Conservation (phyloP, 1,140 invertebrate species). For the Phenacoccus solenopsis region DNA sequence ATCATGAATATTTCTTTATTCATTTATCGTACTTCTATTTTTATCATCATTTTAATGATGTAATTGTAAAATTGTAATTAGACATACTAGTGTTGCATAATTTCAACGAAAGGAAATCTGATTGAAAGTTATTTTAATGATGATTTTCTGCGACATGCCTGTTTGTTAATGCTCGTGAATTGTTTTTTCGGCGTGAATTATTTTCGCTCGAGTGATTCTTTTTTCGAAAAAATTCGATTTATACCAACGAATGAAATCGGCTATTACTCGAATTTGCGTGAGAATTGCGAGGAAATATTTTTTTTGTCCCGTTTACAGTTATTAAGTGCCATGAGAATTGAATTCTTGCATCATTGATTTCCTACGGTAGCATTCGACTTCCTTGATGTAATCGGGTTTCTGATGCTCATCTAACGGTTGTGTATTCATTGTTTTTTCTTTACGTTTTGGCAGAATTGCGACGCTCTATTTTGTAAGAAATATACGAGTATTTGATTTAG, state of each 20-base stretch:
- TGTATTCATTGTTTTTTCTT: not conserved
- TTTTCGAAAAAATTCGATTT: not conserved
- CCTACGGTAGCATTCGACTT: not conserved
- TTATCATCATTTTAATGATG: too few relatives aligned
- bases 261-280: not conserved
- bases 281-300: not conserved
- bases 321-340: not conserved
- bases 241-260: not conserved
- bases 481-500: too few relatives aligned
- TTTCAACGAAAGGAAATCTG: too few relatives aligned
- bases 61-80: too few relatives aligned
- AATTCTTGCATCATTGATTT: not conserved
- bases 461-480: too few relatives aligned
- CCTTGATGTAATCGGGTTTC: not conserved
- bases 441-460: not conserved
- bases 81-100: too few relatives aligned
- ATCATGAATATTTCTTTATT: too few relatives aligned
- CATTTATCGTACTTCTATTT: too few relatives aligned
- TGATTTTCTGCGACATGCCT: too few relatives aligned
- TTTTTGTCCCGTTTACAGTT: too few relatives aligned
- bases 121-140: too few relatives aligned
- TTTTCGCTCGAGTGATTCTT: not conserved
- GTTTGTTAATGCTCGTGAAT: too few relatives aligned
- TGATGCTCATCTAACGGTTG: not conserved
- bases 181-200: not conserved